phyloP scores from a whole-genome alignment of 2,113 vertebrate genomes.

The Gasterosteus nipponicus region DNA sequence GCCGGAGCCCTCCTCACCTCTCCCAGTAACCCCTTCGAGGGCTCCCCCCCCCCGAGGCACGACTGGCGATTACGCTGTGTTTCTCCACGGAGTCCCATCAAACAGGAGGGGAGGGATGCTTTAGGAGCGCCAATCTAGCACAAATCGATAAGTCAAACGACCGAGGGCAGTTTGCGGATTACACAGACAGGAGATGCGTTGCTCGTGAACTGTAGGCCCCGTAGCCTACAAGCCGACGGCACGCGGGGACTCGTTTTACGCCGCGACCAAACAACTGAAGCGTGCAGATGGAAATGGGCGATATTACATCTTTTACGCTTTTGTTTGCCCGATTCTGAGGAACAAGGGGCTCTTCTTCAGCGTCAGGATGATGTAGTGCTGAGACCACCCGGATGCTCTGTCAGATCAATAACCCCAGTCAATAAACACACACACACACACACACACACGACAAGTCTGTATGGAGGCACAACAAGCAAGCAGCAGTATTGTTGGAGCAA shows the following conservation, averaged over 20 bases:
- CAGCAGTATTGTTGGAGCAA: constrained; percentile 25
- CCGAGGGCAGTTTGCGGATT: constrained; percentile 70
- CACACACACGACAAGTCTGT: constrained; percentile 17
- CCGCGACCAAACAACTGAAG: constrained; percentile 45
- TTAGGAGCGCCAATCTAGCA: constrained; percentile 53
- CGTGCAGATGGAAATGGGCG: constrained; percentile 13
- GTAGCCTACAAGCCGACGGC: constrained; percentile 18
- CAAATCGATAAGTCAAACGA: constrained; percentile 74
- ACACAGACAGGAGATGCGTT: constrained; percentile 59
- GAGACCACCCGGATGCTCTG: constrained; percentile 59
- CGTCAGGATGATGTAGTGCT: constrained; percentile 44
- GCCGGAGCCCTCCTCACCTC: constrained; percentile 46
- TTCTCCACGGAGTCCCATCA: constrained; percentile 50
- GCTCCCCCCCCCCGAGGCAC: constrained; percentile 16
- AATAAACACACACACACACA: constrained; percentile 35
- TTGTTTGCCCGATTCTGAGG: constrained; percentile 37
- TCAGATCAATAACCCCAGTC: constrained; percentile 65
- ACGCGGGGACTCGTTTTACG: constrained; percentile 32
- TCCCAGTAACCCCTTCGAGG: constrained; percentile 34
- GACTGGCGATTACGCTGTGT: constrained; percentile 19
- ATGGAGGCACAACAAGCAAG: constrained; percentile 38
- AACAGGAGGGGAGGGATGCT: constrained; percentile 45
- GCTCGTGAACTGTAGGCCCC: constrained; percentile 58
- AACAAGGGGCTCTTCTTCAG: constrained; percentile 26
- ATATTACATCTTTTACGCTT: constrained; percentile 24